phyloP scores from a whole-genome alignment of 2,113 vertebrate species.

The Scomber japonicus region DNA sequence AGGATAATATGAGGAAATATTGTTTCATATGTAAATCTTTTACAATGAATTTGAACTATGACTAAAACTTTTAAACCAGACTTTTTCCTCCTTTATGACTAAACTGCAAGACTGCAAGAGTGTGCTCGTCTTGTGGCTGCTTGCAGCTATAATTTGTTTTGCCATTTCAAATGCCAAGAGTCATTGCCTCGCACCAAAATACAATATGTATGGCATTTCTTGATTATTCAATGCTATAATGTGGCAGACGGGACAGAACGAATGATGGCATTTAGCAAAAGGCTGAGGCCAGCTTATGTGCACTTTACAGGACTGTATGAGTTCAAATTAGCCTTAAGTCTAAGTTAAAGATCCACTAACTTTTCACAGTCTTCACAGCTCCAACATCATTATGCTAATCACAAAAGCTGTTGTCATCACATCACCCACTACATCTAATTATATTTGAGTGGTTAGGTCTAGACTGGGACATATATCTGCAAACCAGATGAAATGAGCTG shows the following conservation, averaged over 20 bases:
- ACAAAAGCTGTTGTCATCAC: neutral
- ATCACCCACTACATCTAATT: slow-evolving; percentile 29
- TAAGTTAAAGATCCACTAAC: slow-evolving; percentile 33
- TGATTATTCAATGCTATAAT: slow-evolving; percentile 25
- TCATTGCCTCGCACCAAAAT: neutral
- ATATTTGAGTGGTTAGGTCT: slow-evolving; percentile 6
- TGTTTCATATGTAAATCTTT: neutral
- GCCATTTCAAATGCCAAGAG: slow-evolving; percentile 35
- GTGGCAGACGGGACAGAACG: neutral
- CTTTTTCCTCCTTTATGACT: neutral
- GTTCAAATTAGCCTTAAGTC: slow-evolving; percentile 46
- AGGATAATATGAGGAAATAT: no score
- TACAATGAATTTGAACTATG: neutral
- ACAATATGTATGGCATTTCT: slow-evolving; percentile 16
- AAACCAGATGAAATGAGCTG: neutral
- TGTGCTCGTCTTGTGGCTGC: neutral
- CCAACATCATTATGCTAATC: slow-evolving; percentile 23
- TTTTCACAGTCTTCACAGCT: slow-evolving; percentile 12
- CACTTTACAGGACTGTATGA: slow-evolving; percentile 18
- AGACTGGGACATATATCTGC: neutral
- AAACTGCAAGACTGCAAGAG: neutral
- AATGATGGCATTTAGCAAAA: slow-evolving; percentile 42
- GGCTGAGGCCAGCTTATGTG: slow-evolving; percentile 32
- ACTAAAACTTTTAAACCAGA: no score
- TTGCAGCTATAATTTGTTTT: slow-evolving; percentile 33